Evolutionary conservation across 2,888 invertebrate genomes (phyloP).

Genomic region (Cynaeus angustus): DNA sequence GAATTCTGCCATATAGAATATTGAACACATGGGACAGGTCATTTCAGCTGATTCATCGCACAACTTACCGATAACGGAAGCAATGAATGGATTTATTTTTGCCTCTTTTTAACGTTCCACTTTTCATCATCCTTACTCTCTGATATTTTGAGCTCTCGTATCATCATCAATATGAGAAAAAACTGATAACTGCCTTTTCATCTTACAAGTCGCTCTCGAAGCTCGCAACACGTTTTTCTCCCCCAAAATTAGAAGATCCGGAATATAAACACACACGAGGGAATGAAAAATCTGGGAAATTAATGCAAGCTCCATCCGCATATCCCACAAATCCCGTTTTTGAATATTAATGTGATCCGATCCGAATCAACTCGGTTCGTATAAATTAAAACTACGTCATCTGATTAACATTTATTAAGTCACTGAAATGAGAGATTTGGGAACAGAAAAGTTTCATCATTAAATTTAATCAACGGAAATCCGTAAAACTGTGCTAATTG

Average conservation of each 20-base stretch:
- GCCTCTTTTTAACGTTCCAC: too few relatives aligned
- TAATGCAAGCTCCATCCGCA: constrained; percentile 31
- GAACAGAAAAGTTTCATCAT: constrained; percentile 24
- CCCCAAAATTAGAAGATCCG: neutral
- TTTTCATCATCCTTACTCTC: too few relatives aligned
- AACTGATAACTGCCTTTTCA: too few relatives aligned
- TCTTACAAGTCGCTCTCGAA: too few relatives aligned
- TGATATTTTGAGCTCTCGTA: too few relatives aligned
- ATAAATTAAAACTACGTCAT: constrained; percentile 10
- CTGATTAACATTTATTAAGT: constrained; percentile 40
- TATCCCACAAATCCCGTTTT: constrained; percentile 23
- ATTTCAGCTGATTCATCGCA: too few relatives aligned
- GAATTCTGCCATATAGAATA: too few relatives aligned
- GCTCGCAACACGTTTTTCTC: neutral
- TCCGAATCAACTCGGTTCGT: constrained; percentile 31
- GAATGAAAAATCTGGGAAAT: constrained; percentile 35
- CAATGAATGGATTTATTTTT: too few relatives aligned
- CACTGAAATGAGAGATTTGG: constrained; percentile 1
- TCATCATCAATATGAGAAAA: too few relatives aligned
- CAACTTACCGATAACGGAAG: too few relatives aligned
- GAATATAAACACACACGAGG: constrained; percentile 9
- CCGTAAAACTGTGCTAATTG: constrained; percentile 18
- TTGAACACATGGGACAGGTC: too few relatives aligned
- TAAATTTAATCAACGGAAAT: constrained; percentile 33
- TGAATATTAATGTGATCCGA: constrained; percentile 40